Evolutionary conservation across 2,888 invertebrate species (phyloP).

Genomic region (Pyrrhopygopsis socrates): DNA sequence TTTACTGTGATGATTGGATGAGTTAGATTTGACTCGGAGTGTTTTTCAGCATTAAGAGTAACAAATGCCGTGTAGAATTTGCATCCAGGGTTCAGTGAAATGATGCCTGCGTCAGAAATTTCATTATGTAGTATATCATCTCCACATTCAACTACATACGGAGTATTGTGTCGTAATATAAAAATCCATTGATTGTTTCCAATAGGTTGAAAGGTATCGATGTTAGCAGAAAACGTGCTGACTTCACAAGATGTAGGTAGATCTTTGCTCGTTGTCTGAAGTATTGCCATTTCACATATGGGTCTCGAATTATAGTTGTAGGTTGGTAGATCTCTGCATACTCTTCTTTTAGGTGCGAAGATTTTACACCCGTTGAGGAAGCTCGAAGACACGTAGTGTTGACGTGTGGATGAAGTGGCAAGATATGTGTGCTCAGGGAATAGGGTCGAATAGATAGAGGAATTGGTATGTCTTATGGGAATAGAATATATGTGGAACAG

Average conservation of each 20-base stretch:
- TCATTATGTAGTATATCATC: neutral
- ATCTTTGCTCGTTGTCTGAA: neutral
- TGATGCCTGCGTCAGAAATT: neutral
- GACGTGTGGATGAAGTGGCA: conserved; percentile 21
- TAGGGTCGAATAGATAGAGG: conserved; percentile 18
- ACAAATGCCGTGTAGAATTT: neutral
- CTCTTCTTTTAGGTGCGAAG: conserved; percentile 14
- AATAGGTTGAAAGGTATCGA: neutral
- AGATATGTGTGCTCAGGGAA: conserved; percentile 2
- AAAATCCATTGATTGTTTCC: neutral
- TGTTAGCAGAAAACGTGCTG: neutral
- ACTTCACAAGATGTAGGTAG: neutral
- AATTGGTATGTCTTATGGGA: conserved; percentile 8
- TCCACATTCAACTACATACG: neutral
- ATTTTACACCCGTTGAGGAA: neutral
- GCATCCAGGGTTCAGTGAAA: conserved; percentile 41
- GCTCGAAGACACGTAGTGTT: conserved; percentile 16
- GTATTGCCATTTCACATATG: conserved; percentile 5
- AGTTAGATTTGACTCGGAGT: neutral
- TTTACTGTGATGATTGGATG: neutral
- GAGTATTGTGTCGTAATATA: conserved; percentile 34
- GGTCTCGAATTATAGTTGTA: conserved; percentile 6
- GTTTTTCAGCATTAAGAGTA: neutral
- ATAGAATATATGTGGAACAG: conserved; percentile 11
- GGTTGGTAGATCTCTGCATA: conserved; percentile 1